Evolutionary conservation across 1,140 invertebrate genomes (phyloP).

Genomic region (Sesamia nonagrioides): DNA sequence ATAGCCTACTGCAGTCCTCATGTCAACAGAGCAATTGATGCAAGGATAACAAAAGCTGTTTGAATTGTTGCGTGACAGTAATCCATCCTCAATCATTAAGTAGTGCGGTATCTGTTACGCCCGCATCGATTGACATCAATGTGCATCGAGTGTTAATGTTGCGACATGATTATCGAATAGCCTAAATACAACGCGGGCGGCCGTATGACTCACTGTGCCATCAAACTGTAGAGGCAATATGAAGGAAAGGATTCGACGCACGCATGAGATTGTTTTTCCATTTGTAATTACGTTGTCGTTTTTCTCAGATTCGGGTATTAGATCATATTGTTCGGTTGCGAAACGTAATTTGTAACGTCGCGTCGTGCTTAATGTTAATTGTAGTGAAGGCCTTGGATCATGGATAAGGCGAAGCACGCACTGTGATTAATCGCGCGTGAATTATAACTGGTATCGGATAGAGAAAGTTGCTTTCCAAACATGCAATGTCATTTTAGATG

Average conservation of each 20-base stretch:
- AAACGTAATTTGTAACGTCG: slow-evolving; percentile 32
- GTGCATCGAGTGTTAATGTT: slow-evolving; percentile 55
- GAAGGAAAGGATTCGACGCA: neutral
- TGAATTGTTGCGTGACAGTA: slow-evolving; percentile 49
- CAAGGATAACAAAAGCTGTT: slow-evolving; percentile 41
- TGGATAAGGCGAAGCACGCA: slow-evolving; percentile 36
- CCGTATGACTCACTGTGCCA: slow-evolving; percentile 45
- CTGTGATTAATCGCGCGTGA: slow-evolving; percentile 22
- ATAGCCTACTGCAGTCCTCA: neutral
- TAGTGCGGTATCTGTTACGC: slow-evolving; percentile 55
- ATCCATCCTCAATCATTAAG: slow-evolving; percentile 54
- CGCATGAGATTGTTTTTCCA: neutral
- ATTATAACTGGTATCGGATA: slow-evolving; percentile 28
- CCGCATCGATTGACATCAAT: slow-evolving; percentile 62
- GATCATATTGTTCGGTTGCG: slow-evolving; percentile 15
- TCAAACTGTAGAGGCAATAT: slow-evolving; percentile 4
- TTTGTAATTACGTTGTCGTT: neutral
- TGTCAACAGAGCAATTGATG: slow-evolving; percentile 42
- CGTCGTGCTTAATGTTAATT: slow-evolving; percentile 1
- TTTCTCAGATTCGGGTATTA: neutral
- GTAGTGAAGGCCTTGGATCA: slow-evolving; percentile 31
- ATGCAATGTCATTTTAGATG: slow-evolving; percentile 16
- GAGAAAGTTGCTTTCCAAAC: slow-evolving; percentile 10
- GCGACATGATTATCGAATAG: slow-evolving; percentile 56
- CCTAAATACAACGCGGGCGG: slow-evolving; percentile 55